phyloP scores from a whole-genome alignment of 2,113 vertebrate genomes.

The Otus sunia region DNA sequence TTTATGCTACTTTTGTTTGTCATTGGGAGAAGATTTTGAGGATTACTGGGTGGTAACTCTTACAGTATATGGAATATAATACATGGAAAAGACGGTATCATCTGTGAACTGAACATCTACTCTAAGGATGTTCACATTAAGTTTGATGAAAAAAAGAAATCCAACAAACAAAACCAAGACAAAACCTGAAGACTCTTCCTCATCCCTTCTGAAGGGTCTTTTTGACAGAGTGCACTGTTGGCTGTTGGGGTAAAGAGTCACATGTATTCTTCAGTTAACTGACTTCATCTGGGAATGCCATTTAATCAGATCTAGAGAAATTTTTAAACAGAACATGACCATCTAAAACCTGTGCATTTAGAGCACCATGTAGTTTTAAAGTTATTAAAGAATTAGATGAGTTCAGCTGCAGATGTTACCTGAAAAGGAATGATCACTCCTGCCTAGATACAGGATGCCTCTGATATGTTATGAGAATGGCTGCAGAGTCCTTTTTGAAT shows the following conservation, averaged over 20 bases:
- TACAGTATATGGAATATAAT: not conserved
- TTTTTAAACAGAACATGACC: not conserved
- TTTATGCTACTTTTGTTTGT: not conserved
- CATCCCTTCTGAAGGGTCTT: not conserved
- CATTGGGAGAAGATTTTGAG: not conserved
- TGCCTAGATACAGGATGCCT: not conserved
- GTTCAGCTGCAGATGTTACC: not conserved
- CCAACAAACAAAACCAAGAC: not conserved
- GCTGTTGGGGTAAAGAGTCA: not conserved
- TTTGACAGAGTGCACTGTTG: not conserved
- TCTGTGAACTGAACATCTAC: not conserved
- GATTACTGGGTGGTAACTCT: not conserved
- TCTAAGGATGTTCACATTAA: not conserved
- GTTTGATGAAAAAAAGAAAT: not conserved
- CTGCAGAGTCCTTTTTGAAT: not conserved
- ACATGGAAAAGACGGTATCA: not conserved
- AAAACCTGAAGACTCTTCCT: not conserved
- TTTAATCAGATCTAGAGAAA: not conserved
- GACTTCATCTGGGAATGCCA: not conserved
- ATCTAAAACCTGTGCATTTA: not conserved
- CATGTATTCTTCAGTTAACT: not conserved
- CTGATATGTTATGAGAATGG: not conserved
- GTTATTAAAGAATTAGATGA: not conserved
- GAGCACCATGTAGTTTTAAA: not conserved
- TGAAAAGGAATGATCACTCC: not conserved